Evolutionary conservation across 2,113 vertebrate species (phyloP), one percentile per base, ranked within the genome.

Genomic region (Otocyon megalotis): DNA sequence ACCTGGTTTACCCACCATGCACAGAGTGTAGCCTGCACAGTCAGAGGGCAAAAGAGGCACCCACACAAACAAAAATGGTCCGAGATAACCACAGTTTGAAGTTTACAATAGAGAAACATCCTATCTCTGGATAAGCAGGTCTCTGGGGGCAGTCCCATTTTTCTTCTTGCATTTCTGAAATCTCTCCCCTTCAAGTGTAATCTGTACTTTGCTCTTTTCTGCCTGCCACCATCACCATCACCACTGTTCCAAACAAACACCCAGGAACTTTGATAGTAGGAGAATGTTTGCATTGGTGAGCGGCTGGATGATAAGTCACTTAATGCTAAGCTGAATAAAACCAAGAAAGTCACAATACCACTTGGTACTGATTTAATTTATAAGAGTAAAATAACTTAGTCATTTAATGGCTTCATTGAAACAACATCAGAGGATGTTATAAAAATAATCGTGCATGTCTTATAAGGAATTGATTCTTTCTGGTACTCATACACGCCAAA

Each of bases 341-440:
- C 54, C 28, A 88, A 98, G 92, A 95, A 88, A 43, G 90, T 81
- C 87, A 93, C 97, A 93, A 96, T 89, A 96, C 95, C 97, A 94
- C 98, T 97, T 95, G 94, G 98, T 98, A 93, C 96, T 94, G 96
- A 98, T 97, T 98, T 97, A 97, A 98, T 98, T 98, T 98, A 97
- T 98, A 97, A 98, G 97, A 98, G 92, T 92, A 83, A 81, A 74
- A 74, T 37, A 72, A 12, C 92, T 97, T 98, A 98, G 97, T 98
- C 97, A 97, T 98, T 98, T 98, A 98, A 98, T 95, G 97, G 97
- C 97, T 85, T 98, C 98, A 97, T 96, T 97, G 98, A 98, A 98
- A 98, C 98, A 98, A 93, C 63, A 98, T 86, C 90, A 97, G 94
- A 98, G 96, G 96, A 98, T 95, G 81, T 96, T 98, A 98, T 93